Evolutionary conservation across 1,140 invertebrate genomes (phyloP), one percentile per base, ranked within the genome.

Genomic region (Choristoneura fumiferana): DNA sequence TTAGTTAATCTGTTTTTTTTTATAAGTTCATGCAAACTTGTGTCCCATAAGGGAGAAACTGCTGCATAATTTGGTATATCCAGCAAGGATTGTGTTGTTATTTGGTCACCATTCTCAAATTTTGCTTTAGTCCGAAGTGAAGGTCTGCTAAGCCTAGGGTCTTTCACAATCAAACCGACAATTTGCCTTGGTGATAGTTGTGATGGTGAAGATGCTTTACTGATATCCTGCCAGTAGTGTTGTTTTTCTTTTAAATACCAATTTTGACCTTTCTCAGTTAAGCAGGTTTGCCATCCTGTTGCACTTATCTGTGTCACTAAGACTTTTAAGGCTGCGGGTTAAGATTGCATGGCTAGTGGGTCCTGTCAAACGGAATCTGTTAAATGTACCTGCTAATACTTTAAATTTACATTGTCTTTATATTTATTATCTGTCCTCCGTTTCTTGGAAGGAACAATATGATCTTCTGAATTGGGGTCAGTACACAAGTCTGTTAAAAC

Each of bases 131-230:
- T 93, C 76, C 94, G 92, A 75, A 94, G 93, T 1, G 78, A 62
- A 12, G 96, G 96, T n/a, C 95, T 89, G 68, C 92, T 92, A 49
- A 95, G 90, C 58, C 97, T 90, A 10, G 97, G 97, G 92, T 99
- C 98, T 63, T 92, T 89, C 0, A 97, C 92, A 54, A 94, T 93
- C 29, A 97, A 75, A 8, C 92, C 93, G 45, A 97, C 58, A n/a
- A 98, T 90, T 62, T 92, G 87, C 69, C 92, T 90, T n/a, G 94
- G 91, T 34, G 94, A 92, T 13, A 96, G 71, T 55, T 95, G 91
- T 56, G 90, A 90, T 57, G 94, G 92, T 5, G 92, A 92, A 22
- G 74, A 81, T 10, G 91, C 70, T 58, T 82, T 78, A 63, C 79
- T 85, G 0, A 95, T 73, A 18, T 76, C 82, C 22, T 92, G 75